Evolutionary conservation across 2,113 vertebrate species (phyloP), one percentile per base, ranked within the genome.

Genomic region (Salvator merianae): DNA sequence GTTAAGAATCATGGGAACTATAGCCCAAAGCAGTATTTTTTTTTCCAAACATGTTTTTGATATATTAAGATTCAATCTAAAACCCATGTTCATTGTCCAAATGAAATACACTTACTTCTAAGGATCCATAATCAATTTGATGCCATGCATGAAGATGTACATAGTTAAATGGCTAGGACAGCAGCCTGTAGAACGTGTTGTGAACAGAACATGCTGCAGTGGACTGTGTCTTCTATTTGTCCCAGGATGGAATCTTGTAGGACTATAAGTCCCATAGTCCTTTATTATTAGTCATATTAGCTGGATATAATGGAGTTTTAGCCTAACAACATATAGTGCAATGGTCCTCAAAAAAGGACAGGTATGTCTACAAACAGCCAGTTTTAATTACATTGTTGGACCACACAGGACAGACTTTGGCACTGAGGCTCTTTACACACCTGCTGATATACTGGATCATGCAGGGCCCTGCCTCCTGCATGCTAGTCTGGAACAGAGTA

Each of bases 1-100:
- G 6, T 47, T 47, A 47, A 47, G 43, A 47, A 47, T 47, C 6
- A 47, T 47, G 43, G 43, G 43, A 47, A 47, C 43, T 47, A 9
- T 47, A 47, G 43, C 10, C 43, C 43, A 47, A 47, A 47, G 10
- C 43, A 47, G 43, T 47, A 47, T 47, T 47, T 47, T 9, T 47
- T 9, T 9, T 9, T 4, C 47, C 69, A 71, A 90, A 75, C 0
- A 0, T 18, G n/a, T n/a, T n/a, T 5, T 1, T 3, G 36, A 26
- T 70, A 38, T 81, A 79, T 32, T 1, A 7, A 32, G 89, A 55
- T 47, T 47, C 43, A 47, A 5, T 47, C 43, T 47, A 9, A 47
- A 47, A 47, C 5, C 43, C 63, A 0, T 14, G 2, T 84, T 84
- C 0, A 77, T 73, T 63, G 22, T 73, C 26, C 47, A 14, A 87